These are phyloP conservation scores for Chiropotes sagulatus DNA, from an alignment of 2,797 vertebrate genomes.

Conservation along the genomic window DNA sequence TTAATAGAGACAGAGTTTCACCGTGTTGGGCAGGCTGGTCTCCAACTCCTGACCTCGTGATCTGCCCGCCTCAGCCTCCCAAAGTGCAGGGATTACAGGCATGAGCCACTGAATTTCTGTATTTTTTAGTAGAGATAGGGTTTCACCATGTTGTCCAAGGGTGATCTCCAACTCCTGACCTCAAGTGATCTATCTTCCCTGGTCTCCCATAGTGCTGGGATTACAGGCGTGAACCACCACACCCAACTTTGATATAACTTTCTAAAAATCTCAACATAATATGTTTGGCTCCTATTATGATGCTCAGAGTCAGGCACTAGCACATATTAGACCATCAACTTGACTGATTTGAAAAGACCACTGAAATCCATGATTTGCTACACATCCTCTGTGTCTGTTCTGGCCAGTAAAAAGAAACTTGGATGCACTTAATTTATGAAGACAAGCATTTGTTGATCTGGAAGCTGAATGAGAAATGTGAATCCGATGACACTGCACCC, in stretches of 20 bases:
- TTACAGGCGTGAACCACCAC: neutral
- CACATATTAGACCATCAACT: neutral
- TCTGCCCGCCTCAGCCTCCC: neutral
- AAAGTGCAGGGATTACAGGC: neutral
- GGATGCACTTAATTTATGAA: neutral
- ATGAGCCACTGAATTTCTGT: neutral
- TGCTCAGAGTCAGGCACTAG: neutral
- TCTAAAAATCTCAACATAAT: neutral
- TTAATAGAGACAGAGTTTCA: too few relatives aligned
- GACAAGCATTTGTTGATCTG: neutral
- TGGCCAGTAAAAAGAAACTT: neutral
- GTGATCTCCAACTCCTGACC: neutral
- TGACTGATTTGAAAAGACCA: neutral
- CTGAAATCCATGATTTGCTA: neutral
- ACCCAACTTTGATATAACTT: neutral
- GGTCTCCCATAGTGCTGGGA: neutral
- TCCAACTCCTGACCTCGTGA: neutral
- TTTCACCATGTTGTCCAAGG: neutral
- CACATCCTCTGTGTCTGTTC: neutral
- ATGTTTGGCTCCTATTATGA: neutral
- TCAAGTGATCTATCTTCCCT: neutral
- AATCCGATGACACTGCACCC: neutral
- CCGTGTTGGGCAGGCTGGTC: too few relatives aligned
- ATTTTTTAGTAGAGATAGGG: neutral
- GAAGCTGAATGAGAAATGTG: neutral